Percentiles rank a stretch among this genome's conserved stretches.
Conservation (phyloP, 2,797 vertebrate species). For the Decapterus maruadsi region DNA sequence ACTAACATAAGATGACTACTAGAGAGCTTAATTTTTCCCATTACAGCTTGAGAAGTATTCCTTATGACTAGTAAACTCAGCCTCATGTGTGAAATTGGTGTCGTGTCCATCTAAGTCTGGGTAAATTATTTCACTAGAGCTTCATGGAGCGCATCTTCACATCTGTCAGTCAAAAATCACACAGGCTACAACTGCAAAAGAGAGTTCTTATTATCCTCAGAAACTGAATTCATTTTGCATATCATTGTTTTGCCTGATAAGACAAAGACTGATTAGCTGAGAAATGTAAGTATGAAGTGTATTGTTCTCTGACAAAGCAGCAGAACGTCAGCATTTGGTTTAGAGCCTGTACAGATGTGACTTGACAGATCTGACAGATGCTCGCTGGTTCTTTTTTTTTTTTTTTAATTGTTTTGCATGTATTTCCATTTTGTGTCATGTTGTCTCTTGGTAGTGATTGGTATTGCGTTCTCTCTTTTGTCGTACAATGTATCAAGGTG, state of each 20-base stretch:
- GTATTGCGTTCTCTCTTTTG: constrained; percentile 1
- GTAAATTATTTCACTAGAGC: not conserved
- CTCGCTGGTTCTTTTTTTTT: not conserved
- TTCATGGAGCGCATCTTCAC: not conserved
- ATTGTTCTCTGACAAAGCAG: not conserved
- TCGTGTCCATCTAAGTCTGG: not conserved
- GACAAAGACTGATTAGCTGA: not conserved
- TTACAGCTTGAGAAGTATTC: too few species aligned
- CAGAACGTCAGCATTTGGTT: not conserved
- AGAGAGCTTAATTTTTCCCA: too few species aligned
- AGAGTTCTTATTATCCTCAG: not conserved
- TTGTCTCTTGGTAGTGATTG: not conserved
- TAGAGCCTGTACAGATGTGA: constrained; percentile 3
- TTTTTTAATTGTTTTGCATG: not conserved
- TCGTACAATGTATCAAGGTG: not conserved
- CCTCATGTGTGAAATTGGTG: too few species aligned
- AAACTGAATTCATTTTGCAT: not conserved
- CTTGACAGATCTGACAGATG: constrained; percentile 2
- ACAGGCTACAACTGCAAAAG: not conserved
- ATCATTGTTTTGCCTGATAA: constrained; percentile 1
- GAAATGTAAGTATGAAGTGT: not conserved
- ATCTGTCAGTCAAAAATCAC: not conserved
- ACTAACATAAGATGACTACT: too few species aligned
- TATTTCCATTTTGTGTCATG: not conserved
- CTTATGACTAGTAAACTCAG: too few species aligned